Conservation (phyloP, 1,140 invertebrate species). For the Zaprionus kolodkinae region DNA sequence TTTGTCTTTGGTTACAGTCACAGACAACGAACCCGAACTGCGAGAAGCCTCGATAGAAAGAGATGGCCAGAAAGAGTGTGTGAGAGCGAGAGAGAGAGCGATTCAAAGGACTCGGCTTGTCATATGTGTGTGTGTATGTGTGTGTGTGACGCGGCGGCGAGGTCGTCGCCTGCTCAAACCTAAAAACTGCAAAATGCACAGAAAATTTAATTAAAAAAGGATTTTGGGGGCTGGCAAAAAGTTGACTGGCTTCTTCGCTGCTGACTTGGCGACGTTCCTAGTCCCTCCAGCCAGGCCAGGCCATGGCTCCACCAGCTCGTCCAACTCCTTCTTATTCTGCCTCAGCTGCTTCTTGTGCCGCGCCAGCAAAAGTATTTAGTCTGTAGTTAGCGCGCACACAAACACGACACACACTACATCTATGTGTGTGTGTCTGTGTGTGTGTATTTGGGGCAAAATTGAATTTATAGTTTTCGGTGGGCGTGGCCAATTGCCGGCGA, state of each 20-base stretch:
- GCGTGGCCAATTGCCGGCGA: slow-evolving; percentile 70
- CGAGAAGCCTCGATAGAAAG: slow-evolving; percentile 33
- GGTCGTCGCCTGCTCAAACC: slow-evolving; percentile 61
- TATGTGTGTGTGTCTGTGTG: background rate
- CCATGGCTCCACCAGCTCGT: background rate
- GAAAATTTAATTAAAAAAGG: slow-evolving; percentile 82
- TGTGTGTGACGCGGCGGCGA: slow-evolving; percentile 45
- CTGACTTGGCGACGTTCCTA: slow-evolving; percentile 58
- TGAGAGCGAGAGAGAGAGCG: background rate
- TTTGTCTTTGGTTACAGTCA: slow-evolving; percentile 70
- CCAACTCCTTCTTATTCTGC: background rate
- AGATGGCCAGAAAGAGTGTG: background rate
- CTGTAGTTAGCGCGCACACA: slow-evolving; percentile 34
- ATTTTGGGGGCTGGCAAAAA: slow-evolving; percentile 73
- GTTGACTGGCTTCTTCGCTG: slow-evolving; percentile 68
- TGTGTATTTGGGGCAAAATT: slow-evolving; percentile 63
- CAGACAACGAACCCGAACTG: slow-evolving; percentile 37
- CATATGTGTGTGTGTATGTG: slow-evolving; percentile 46
- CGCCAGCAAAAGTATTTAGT: slow-evolving; percentile 57
- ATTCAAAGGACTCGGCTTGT: slow-evolving; percentile 60
- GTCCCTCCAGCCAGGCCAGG: background rate
- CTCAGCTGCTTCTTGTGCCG: slow-evolving; percentile 36
- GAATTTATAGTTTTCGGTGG: slow-evolving; percentile 74
- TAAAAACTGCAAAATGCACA: slow-evolving; percentile 82
- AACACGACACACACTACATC: background rate